Evolutionary conservation across 2,113 vertebrate species (phyloP), one percentile per base, ranked within the genome.

Genomic region (Neotragus moschatus): DNA sequence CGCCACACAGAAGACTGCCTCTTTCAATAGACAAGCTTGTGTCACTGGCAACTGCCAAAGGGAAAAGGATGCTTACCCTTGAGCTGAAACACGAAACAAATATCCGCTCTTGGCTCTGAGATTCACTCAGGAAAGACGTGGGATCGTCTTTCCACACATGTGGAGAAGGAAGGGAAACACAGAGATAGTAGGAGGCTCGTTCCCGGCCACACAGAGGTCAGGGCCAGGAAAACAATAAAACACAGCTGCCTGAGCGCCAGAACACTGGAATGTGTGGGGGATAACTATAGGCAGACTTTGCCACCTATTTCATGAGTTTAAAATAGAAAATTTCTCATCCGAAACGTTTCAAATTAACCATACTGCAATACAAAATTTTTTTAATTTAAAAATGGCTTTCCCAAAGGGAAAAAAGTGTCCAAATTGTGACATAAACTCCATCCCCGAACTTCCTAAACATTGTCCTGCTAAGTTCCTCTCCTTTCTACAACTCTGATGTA

Each of bases 51-150:
- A 84, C 43, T 73, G 55, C 47, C 49, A 7, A 77, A 49, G 77
- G 14, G n/a, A 93, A 36, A 91, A 91, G 45, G 77, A 77, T n/a
- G 9, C 47, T 56, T 86, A 36, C 91, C 39, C 82, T 91, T 90
- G 53, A 89, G 15, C 36, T 36, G 70, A 92, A 91, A 80, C 77
- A 33, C 17, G 51, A 91, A 89, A 93, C 33, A 91, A 89, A 86
- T 15, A 11, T 5, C 61, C 36, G 21, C 36, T 79, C 23, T 85
- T 84, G 49, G 28, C 86, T 84, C 60, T 43, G 79, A 39, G 39
- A 49, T 10, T 82, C 61, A 86, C n/a, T 91, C 47, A 36, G 73
- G 79, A 96, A 90, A 94, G 88, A 80, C 23, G 36, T 33, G 49
- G 60, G 55, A 91, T 82, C 19, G 26, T 45, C 89, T 58, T 88